Evolutionary conservation across 2,888 invertebrate genomes (phyloP).

Genomic region (Heliconius cydno): DNA sequence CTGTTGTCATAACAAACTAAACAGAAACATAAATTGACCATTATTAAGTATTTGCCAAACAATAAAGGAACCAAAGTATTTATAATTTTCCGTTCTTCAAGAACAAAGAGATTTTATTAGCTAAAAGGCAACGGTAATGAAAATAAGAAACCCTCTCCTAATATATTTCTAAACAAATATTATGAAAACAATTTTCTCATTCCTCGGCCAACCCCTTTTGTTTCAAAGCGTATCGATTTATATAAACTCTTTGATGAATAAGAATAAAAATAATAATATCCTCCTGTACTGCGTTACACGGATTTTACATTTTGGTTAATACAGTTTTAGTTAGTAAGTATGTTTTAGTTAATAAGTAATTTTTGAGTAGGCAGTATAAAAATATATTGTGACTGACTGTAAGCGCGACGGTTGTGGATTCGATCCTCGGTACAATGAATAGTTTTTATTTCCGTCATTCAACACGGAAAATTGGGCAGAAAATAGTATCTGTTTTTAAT

Average conservation of each 20-base stretch:
- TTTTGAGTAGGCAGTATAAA: neutral
- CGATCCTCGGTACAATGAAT: neutral
- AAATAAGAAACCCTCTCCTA: slow-evolving; percentile 34
- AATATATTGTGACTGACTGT: neutral
- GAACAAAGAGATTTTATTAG: slow-evolving; percentile 29
- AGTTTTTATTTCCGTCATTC: neutral
- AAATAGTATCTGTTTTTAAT: too few relatives aligned
- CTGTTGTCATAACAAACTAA: neutral
- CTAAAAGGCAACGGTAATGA: slow-evolving; percentile 32
- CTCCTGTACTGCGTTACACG: neutral
- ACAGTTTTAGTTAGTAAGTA: too few relatives aligned
- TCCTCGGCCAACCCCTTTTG: slow-evolving; percentile 16
- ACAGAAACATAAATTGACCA: slow-evolving; percentile 16
- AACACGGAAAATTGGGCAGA: neutral
- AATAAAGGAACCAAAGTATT: slow-evolving; percentile 29
- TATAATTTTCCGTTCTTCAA: slow-evolving; percentile 31
- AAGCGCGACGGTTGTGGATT: neutral
- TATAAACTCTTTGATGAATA: neutral
- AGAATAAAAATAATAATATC: neutral
- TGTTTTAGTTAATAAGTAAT: neutral
- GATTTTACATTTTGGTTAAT: neutral
- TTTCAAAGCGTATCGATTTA: slow-evolving; percentile 18
- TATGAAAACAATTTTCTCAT: slow-evolving; percentile 25
- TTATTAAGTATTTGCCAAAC: slow-evolving; percentile 14
- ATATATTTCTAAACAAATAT: slow-evolving; percentile 35